A percentile compares a stretch with the other conserved stretches of the same genome.
Conservation (phyloP, 2,113 vertebrate genomes). For the Tapirus terrestris region DNA sequence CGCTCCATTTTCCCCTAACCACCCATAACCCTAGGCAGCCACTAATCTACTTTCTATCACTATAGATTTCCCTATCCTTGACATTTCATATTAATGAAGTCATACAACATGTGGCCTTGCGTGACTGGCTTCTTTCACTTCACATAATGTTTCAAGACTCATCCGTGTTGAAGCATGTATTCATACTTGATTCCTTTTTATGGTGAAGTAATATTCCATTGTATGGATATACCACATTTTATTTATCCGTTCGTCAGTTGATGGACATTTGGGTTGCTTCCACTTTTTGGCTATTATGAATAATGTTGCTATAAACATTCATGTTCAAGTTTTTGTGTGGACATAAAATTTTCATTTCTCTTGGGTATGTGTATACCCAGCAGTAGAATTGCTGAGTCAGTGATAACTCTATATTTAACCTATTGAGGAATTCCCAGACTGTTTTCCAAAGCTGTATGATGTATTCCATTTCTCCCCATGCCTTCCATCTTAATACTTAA, state of each 20-base stretch:
- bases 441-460: not conserved
- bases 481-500: not conserved
- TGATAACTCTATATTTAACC: not conserved
- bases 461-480: not conserved
- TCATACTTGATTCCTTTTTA: not conserved
- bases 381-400: not conserved
- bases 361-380: not conserved
- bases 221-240: not conserved
- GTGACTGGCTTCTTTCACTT: not conserved
- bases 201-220: not conserved
- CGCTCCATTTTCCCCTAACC: not conserved
- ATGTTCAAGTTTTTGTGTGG: constrained; percentile 1
- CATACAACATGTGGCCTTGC: not conserved
- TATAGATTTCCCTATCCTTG: not conserved
- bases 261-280: not conserved
- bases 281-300: constrained; percentile 1
- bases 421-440: not conserved
- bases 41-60: not conserved
- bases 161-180: not conserved
- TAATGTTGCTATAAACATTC: not conserved
- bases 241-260: not conserved
- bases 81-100: not conserved
- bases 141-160: not conserved
- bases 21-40: not conserved
- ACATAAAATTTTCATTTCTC: not conserved